These are phyloP conservation scores for Oryzias javanicus DNA, from an alignment of 2,113 vertebrate species.

Conservation along the genomic window DNA sequence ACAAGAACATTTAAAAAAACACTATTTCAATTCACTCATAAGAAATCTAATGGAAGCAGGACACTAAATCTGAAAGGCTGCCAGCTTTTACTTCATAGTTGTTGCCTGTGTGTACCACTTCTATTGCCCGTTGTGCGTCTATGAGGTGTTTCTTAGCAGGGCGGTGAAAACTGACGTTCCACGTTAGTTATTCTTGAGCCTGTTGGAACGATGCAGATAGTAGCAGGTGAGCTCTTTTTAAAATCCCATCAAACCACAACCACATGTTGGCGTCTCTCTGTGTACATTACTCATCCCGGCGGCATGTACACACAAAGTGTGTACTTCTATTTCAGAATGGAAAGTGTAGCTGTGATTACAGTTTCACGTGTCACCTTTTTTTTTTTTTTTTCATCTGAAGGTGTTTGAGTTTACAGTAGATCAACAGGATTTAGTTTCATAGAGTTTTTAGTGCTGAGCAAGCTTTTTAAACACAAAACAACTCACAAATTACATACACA, in stretches of 20 bases:
- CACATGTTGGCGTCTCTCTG: conserved; percentile 70
- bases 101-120: too few relatives aligned
- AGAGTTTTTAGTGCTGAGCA: too few relatives aligned
- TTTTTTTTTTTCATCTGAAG: conserved; percentile 6
- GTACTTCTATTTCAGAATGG: background rate
- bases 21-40: too few relatives aligned
- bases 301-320: conserved; percentile 30
- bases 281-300: conserved; percentile 60
- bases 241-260: conserved; percentile 66
- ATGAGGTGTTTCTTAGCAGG: conserved; percentile 46
- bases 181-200: conserved; percentile 62
- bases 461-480: background rate
- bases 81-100: background rate
- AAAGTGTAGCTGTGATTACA: conserved; percentile 14
- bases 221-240: conserved; percentile 73
- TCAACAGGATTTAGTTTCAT: too few relatives aligned
- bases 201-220: conserved; percentile 55
- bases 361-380: conserved; percentile 25
- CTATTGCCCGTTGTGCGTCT: background rate
- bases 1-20: too few relatives aligned
- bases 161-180: conserved; percentile 62
- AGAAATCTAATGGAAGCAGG: background rate
- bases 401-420: background rate
- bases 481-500: background rate
- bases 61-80: background rate